These are phyloP conservation scores for Bufo gargarizans DNA, from an alignment of 2,113 vertebrate species.

Conservation along the genomic window DNA sequence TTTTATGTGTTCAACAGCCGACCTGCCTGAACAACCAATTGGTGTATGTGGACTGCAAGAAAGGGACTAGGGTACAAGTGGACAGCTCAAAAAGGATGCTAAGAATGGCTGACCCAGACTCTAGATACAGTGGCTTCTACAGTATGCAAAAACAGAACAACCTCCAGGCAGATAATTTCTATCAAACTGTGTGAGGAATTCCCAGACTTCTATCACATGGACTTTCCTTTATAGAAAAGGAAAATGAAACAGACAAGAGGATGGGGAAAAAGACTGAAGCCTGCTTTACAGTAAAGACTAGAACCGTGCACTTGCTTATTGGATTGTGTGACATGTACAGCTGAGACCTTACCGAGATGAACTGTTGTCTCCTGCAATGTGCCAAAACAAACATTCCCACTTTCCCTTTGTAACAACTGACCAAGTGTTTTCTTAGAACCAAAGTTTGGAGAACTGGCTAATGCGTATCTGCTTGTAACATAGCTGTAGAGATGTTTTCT, in stretches of 20 bases:
- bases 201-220: slow-evolving; percentile 60
- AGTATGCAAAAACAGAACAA: slow-evolving; percentile 92
- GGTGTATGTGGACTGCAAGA: slow-evolving; percentile 89
- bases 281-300: slow-evolving; percentile 79
- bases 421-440: slow-evolving; percentile 88
- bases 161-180: slow-evolving; percentile 90
- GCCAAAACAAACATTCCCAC: slow-evolving; percentile 87
- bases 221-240: slow-evolving; percentile 57
- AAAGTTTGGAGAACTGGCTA: slow-evolving; percentile 83
- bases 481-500: slow-evolving; percentile 74
- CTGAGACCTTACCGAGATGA: slow-evolving; percentile 77
- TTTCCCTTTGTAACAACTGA: slow-evolving; percentile 80
- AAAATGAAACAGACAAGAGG: slow-evolving; percentile 44
- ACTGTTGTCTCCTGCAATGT: slow-evolving; percentile 76
- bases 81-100: slow-evolving; percentile 85
- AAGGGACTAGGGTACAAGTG: slow-evolving; percentile 84
- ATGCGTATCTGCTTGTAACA: slow-evolving; percentile 82
- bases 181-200: slow-evolving; percentile 86
- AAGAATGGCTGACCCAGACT: slow-evolving; percentile 87
- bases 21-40: slow-evolving; percentile 88
- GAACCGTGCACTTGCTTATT: slow-evolving; percentile 83
- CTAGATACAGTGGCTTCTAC: slow-evolving; percentile 90
- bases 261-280: slow-evolving; percentile 66
- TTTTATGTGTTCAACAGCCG: slow-evolving; percentile 71
- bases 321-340: slow-evolving; percentile 82